These are phyloP conservation scores for Fopius arisanus DNA, from an alignment of 1,140 invertebrate species.

Conservation along the genomic window DNA sequence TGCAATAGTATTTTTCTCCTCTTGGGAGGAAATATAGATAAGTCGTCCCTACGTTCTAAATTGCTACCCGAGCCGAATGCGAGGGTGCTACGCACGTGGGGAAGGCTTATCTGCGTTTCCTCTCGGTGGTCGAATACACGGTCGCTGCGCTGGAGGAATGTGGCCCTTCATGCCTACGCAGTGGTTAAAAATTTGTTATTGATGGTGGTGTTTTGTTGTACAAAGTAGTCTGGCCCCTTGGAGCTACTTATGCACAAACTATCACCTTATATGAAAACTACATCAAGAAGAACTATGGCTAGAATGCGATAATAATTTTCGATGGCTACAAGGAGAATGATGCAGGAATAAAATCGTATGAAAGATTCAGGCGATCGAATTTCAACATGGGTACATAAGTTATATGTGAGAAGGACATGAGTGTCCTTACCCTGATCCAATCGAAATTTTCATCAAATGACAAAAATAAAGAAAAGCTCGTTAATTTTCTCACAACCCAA, in stretches of 20 bases:
- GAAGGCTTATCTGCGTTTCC: no score
- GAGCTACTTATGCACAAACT: neutral
- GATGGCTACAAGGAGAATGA: no score
- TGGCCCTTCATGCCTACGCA: no score
- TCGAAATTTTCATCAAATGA: neutral
- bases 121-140: no score
- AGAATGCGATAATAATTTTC: neutral
- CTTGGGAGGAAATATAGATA: no score
- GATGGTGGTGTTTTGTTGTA: slow-evolving; percentile 29
- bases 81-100: neutral
- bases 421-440: neutral
- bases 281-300: slow-evolving; percentile 16
- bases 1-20: no score
- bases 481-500: neutral
- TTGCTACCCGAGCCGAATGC: no score
- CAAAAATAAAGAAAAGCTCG: neutral
- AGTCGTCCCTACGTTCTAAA: no score
- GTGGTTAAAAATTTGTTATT: slow-evolving; percentile 19
- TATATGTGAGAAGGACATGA: neutral
- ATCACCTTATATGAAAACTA: neutral
- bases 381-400: neutral
- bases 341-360: neutral
- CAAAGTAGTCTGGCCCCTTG: slow-evolving; percentile 25
- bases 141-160: no score
- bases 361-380: neutral